Conservation (phyloP, 2,888 invertebrate species). For the Melipona beecheii region DNA sequence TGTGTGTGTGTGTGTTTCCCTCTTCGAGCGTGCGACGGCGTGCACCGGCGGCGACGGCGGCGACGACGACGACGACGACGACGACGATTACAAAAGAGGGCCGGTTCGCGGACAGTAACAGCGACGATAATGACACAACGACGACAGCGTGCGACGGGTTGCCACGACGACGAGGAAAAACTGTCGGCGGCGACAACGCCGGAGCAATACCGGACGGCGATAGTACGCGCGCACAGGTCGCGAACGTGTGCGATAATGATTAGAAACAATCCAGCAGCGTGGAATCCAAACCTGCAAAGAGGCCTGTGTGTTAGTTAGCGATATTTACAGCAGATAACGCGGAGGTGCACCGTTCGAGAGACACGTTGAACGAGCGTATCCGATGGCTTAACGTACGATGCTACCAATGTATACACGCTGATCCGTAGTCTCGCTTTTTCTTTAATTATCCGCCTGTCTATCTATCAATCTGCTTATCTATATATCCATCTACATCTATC, state of each 20-base stretch:
- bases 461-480: slow-evolving; percentile 9
- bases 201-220: slow-evolving; percentile 9
- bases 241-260: slow-evolving; percentile 55
- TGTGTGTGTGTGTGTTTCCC: no score
- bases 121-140: slow-evolving; percentile 12
- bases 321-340: slow-evolving; percentile 67
- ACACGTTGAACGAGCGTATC: slow-evolving; percentile 59
- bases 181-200: neutral
- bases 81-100: slow-evolving; percentile 8
- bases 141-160: neutral
- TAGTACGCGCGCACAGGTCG: slow-evolving; percentile 27
- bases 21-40: neutral
- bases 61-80: neutral
- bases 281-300: neutral
- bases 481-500: slow-evolving; percentile 12
- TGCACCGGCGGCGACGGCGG: neutral
- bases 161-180: neutral
- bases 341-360: slow-evolving; percentile 49
- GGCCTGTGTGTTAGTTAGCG: slow-evolving; percentile 42
- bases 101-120: slow-evolving; percentile 4
- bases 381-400: slow-evolving; percentile 55
- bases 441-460: slow-evolving; percentile 37
- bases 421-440: slow-evolving; percentile 35
- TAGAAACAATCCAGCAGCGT: slow-evolving; percentile 47
- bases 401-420: slow-evolving; percentile 58